Evolutionary conservation across 2,888 invertebrate genomes (phyloP).

Genomic region (Pseudococcus jackbeardsleyi): DNA sequence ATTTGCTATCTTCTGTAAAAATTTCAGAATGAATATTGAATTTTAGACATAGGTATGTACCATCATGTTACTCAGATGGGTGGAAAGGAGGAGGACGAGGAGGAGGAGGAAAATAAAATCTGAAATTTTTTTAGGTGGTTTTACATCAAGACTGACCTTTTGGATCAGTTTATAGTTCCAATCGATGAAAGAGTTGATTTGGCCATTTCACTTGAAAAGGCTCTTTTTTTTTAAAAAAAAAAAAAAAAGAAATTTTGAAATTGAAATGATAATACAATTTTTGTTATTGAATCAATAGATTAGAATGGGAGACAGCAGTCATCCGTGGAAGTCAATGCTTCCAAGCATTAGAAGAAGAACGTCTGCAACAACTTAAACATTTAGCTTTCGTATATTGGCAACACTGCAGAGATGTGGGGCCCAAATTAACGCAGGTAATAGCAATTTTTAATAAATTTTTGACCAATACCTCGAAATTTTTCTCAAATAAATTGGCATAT

Average conservation of each 20-base stretch:
- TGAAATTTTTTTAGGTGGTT: no score
- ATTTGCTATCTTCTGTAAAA: no score
- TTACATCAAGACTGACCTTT: no score
- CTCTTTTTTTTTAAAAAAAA: no score
- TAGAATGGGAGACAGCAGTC: constrained; percentile 94
- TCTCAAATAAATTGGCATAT: not conserved
- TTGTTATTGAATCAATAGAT: constrained; percentile 71
- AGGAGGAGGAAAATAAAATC: no score
- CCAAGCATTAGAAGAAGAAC: constrained; percentile 90
- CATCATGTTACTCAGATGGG: no score
- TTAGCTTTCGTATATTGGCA: constrained; percentile 74
- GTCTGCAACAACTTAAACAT: constrained; percentile 84
- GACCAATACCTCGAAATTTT: not conserved
- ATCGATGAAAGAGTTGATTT: no score
- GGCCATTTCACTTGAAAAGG: no score
- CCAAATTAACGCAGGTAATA: constrained; percentile 80
- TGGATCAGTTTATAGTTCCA: no score
- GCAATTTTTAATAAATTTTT: not conserved
- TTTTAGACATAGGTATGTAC: no score
- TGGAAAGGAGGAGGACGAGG: no score
- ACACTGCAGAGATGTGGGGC: constrained; percentile 79
- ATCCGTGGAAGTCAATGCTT: constrained; percentile 88
- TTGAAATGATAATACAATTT: not conserved
- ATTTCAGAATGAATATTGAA: no score
- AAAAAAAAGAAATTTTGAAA: not conserved